phyloP scores from a whole-genome alignment of 1,140 invertebrate species.

The Onthophagus taurus region DNA sequence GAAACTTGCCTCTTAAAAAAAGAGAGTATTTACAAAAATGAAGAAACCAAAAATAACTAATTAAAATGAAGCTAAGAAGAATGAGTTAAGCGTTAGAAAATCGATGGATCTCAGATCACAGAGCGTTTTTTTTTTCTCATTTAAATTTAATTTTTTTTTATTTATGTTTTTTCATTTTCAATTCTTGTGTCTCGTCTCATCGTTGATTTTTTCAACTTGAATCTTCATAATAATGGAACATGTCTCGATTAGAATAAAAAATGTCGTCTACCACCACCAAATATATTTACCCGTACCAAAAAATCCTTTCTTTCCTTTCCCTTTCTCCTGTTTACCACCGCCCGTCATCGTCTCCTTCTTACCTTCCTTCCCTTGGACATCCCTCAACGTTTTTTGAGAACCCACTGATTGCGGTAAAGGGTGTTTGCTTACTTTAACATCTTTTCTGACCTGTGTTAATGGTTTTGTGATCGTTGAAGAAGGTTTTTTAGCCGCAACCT shows the following conservation, averaged over 20 bases:
- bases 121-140: no score
- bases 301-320: constrained; percentile 70
- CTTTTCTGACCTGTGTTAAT: constrained; percentile 33
- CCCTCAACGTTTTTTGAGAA: constrained; percentile 27
- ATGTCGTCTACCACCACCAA: constrained; percentile 37
- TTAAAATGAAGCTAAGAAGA: no score
- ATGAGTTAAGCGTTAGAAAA: no score
- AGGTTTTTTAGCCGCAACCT: constrained; percentile 18
- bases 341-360: constrained; percentile 14
- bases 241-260: constrained; percentile 31
- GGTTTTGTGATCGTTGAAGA: constrained; percentile 30
- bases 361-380: constrained; percentile 9
- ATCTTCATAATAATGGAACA: constrained; percentile 21
- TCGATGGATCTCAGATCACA: no score
- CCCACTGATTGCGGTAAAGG: constrained; percentile 23
- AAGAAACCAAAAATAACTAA: no score
- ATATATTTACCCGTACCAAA: constrained; percentile 68
- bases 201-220: no score
- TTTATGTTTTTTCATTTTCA: no score
- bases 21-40: no score
- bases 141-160: no score
- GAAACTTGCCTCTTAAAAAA: no score
- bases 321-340: constrained; percentile 38
- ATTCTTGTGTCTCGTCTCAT: no score
- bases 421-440: constrained; percentile 19